Percentiles rank a stretch among this genome's conserved stretches.
These are phyloP conservation scores for Emmelina monodactyla DNA, from an alignment of 2,888 invertebrate species.

Conservation along the genomic window DNA sequence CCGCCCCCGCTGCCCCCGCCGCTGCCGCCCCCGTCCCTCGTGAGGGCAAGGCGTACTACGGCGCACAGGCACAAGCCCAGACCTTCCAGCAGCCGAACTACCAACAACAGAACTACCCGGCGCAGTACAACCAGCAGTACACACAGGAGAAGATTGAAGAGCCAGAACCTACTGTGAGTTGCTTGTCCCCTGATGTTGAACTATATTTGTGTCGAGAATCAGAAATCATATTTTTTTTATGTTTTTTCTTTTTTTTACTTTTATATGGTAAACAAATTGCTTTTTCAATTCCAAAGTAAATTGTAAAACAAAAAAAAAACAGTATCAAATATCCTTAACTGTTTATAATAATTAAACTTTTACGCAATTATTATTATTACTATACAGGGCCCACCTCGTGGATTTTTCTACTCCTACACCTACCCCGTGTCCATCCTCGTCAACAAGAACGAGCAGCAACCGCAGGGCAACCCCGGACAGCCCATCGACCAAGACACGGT, in stretches of 20 bases:
- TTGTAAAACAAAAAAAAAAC: no score
- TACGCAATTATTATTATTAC: no score
- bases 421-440: conserved; percentile 69
- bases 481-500: conserved; percentile 35
- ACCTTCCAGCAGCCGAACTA: conserved; percentile 4
- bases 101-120: conserved; percentile 2
- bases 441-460: conserved; percentile 32
- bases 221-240: background rate
- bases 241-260: no score
- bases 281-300: no score
- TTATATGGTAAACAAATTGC: no score
- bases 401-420: conserved; percentile 76
- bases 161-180: conserved; percentile 50
- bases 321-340: no score
- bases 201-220: no score
- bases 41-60: conserved; percentile 15
- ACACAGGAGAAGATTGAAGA: conserved; percentile 22
- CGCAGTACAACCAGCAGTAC: conserved; percentile 11
- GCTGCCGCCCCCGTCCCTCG: conserved; percentile 5
- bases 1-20: conserved; percentile 9
- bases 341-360: no score
- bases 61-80: conserved; percentile 9
- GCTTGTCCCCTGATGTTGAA: no score
- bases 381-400: conserved; percentile 71
- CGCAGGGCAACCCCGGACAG: conserved; percentile 25